A percentile compares a stretch with the other conserved stretches of the same genome.
Evolutionary conservation across 2,113 vertebrate genomes (phyloP).

Genomic region (Serinus canaria): DNA sequence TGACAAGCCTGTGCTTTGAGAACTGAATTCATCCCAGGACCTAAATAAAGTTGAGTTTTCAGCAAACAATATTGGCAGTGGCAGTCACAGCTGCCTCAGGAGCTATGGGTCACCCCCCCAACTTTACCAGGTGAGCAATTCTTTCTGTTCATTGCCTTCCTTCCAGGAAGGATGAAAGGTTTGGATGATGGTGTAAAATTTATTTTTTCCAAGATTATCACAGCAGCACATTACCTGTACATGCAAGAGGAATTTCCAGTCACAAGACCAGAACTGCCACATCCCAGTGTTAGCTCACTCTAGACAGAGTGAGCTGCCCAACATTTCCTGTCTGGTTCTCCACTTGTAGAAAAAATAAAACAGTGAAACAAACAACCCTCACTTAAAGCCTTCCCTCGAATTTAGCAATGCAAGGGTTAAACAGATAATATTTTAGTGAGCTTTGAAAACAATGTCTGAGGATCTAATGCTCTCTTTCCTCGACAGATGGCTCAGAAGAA

Average conservation of each 20-base stretch:
- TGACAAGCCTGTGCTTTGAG: neutral
- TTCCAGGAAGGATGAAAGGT: neutral
- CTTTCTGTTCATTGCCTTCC: neutral
- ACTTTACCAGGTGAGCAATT: neutral
- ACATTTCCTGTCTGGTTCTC: neutral
- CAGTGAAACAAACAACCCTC: neutral
- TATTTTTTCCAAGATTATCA: neutral
- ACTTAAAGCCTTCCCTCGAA: neutral
- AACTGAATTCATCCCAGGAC: neutral
- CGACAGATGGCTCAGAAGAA: slow-evolving; percentile 58
- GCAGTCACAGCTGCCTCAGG: neutral
- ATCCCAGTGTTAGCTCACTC: neutral
- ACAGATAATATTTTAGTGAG: slow-evolving; percentile 25
- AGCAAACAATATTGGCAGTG: neutral
- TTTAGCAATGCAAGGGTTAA: slow-evolving; percentile 30
- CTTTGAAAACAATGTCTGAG: slow-evolving; percentile 49
- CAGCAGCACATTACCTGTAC: neutral
- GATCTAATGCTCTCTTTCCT: slow-evolving; percentile 27
- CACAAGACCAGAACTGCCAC: neutral
- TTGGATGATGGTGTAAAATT: neutral
- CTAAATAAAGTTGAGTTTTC: neutral
- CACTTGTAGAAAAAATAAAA: neutral
- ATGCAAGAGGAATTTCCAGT: neutral
- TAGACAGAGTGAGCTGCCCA: neutral
- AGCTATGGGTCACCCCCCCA: neutral